Base-by-base conservation (phyloP, 2,113 vertebrate species). In the Nipponia nippon region DNA sequence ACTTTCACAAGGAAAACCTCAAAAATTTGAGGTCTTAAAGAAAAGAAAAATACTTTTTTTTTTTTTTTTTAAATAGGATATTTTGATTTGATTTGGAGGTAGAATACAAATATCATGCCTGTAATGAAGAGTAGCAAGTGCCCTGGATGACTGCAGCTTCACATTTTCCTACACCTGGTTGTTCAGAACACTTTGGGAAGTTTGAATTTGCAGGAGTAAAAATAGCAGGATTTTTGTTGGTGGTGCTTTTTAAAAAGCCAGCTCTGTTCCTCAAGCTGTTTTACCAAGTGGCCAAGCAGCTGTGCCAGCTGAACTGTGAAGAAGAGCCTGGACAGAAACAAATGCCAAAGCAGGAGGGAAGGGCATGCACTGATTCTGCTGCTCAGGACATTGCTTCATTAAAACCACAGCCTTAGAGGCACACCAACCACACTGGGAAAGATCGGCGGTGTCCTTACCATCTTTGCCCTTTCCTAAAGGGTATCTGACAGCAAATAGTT, bases 361-460 rank as follows among this genome's bases (percentile, higher is more conserved):
- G 78, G 89, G 66, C 89, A 94, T 4, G 73, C 94, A 89, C 93
- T 93, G 91, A 96, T 96, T 94, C 95, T 96, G 84, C 84, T 89
- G 81, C 78, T 75, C 36, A 72, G 52, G 61, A 75, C 55, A 75
- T 95, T 32, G 7, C 29, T 67, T 89, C 52, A 58, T 85, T 72
- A 89, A 94, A 96, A 40, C 36, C 56, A 72, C 38, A 63, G 44
- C 70, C 32, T 75, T 13, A 11, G 47, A 86, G 58, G 55, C 22
- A 81, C 65, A 71, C 13, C 63, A 59, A 14, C 27, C 2, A 5
- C 1, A 4, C 38, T 20, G 36, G 53, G 52, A 61, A 83, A 70
- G 40, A n/a, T 69, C 16, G 1, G 10, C 5, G 1, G 22, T 59
- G 65, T 79, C 56, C 65, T 79, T 55, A 36, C 18, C 34, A 9